phyloP scores from a whole-genome alignment of 2,797 vertebrate species.

The Apodemus agrarius region DNA sequence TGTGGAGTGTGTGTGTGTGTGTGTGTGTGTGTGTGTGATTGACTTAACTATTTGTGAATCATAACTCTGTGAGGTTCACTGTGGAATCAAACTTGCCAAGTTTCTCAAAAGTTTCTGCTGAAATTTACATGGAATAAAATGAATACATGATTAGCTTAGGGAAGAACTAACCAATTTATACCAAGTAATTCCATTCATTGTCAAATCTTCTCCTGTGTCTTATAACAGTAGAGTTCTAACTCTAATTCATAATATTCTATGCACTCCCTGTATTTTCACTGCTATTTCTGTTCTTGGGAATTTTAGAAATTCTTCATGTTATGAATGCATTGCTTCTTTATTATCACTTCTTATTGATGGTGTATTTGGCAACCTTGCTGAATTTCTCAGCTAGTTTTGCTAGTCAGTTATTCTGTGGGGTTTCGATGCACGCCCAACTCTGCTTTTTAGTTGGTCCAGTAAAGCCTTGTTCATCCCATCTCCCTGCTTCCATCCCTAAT shows the following conservation, averaged over 20 bases:
- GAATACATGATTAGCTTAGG: background rate
- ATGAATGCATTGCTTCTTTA: background rate
- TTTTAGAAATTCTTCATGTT: background rate
- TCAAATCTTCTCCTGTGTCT: background rate
- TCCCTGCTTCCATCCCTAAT: background rate
- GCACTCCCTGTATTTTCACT: background rate
- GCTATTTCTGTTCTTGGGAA: constrained; percentile 13
- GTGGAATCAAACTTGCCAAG: background rate
- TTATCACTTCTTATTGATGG: background rate
- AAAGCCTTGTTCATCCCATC: background rate
- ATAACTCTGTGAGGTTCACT: background rate
- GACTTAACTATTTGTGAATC: background rate
- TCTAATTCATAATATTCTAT: background rate
- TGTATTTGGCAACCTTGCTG: background rate
- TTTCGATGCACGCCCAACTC: background rate
- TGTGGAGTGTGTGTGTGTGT: background rate
- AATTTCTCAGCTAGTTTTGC: background rate
- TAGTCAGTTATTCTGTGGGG: background rate
- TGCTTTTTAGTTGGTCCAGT: background rate
- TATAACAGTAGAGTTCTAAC: background rate
- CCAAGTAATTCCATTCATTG: background rate
- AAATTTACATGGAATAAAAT: background rate
- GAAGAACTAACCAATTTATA: background rate
- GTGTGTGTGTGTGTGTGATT: background rate
- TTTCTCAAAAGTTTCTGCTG: background rate